Conservation (phyloP, 2,888 invertebrate species). For the Agrilus mali region DNA sequence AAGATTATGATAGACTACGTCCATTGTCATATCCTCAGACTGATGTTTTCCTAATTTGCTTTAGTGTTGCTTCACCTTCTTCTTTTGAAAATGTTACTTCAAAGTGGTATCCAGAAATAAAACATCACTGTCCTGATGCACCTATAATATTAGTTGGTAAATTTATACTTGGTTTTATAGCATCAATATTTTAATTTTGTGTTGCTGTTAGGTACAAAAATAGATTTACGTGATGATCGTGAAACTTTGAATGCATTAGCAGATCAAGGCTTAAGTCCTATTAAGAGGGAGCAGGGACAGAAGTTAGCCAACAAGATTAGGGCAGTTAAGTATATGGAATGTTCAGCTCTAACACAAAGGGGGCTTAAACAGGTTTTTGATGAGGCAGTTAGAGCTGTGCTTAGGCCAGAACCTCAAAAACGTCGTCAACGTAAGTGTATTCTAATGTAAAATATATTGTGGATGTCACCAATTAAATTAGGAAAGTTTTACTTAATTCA, state of each 20-base stretch:
- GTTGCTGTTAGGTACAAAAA: constrained; percentile 72
- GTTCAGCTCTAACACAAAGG: constrained; percentile 96
- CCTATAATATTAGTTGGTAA: constrained; percentile 96
- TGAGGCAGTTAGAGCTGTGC: constrained; percentile 93
- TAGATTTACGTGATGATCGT: constrained; percentile 95
- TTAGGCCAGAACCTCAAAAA: constrained; percentile 93
- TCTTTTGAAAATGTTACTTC: constrained; percentile 99
- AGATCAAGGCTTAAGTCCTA: constrained; percentile 89
- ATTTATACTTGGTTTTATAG: constrained; percentile 19
- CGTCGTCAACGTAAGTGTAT: constrained; percentile 84
- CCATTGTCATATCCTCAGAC: constrained; percentile 98
- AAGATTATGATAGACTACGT: constrained; percentile 91
- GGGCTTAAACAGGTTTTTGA: constrained; percentile 98
- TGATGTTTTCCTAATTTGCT: constrained; percentile 98
- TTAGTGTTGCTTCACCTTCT: constrained; percentile 97
- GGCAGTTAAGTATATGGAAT: constrained; percentile 98
- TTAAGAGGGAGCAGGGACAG: constrained; percentile 95
- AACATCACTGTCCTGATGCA: constrained; percentile 99
- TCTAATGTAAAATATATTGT: constrained; percentile 26
- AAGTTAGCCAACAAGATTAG: constrained; percentile 97
- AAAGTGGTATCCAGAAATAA: constrained; percentile 99
- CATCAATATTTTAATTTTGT: background rate
- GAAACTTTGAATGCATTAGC: constrained; percentile 85
- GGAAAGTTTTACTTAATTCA: too few species aligned
- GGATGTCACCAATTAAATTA: too few species aligned